Evolutionary conservation across 1,140 invertebrate genomes (phyloP), one percentile per base, ranked within the genome.

Genomic region (Anastatus disparis): DNA sequence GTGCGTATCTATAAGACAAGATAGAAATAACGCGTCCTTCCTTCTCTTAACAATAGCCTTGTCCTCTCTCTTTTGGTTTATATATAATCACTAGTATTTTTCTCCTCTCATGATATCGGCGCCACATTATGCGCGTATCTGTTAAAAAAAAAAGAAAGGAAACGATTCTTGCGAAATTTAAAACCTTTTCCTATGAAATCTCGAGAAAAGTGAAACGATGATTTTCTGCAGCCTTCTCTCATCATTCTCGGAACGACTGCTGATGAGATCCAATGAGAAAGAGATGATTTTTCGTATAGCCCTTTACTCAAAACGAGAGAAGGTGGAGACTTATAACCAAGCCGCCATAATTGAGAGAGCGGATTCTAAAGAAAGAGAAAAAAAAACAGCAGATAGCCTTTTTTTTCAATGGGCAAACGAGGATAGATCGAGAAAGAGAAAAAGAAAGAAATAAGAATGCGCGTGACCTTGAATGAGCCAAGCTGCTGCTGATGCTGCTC

Each of bases 41-140:
- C 68, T 55, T 73, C 72, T 44, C 70, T 58, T 76, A 74, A 71
- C 75, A 78, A 78, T 79, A 78, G 75, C 71, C 68, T 73, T 76
- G 68, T 72, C 27, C 17, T 52, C 44, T 8, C 27, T 29, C 20
- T 53, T 22, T 24, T 24, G 12, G 15, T n/a, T 7, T n/a, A n/a
- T 66, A 73, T 69, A 73, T 79, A 77, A 79, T 77, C 76, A 76
- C 71, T 52, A 50, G 50, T 65, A 64, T 72, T 78, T 75, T 77
- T 79, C 64, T 31, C 64, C 22, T n/a, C 48, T 35, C 50, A 20
- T 58, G 52, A 74, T n/a, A n/a, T 73, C 68, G 71, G 65, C 61
- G 65, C 71, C 61, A 53, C 24, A 71, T 74, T 70, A 74, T 72
- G 31, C 15, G 35, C 26, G 2, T 10, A 0, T 20, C 38, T 22